phyloP scores from a whole-genome alignment of 2,797 vertebrate genomes.

The Nannoperca obscura region DNA sequence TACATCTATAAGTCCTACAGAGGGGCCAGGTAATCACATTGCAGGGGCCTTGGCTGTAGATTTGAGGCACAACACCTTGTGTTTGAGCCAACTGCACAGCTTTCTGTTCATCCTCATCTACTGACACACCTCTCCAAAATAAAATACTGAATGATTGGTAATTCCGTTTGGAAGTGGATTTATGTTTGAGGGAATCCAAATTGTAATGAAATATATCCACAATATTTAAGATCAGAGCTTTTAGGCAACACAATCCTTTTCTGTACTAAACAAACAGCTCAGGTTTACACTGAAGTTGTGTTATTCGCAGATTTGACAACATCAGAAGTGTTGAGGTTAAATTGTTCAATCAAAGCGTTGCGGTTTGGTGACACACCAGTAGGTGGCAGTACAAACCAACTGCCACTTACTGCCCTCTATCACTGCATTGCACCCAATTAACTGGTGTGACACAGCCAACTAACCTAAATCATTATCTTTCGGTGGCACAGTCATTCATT shows the following conservation, averaged over 20 bases:
- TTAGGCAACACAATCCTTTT: background rate
- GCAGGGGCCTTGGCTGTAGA: background rate
- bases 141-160: background rate
- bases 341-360: background rate
- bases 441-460: conserved; percentile 68
- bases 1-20: conserved; percentile 22
- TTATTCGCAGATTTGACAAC: conserved; percentile 5
- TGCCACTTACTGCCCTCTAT: conserved; percentile 28
- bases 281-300: background rate
- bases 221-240: background rate
- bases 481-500: conserved; percentile 56
- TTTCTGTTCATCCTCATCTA: background rate
- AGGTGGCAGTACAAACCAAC: conserved; percentile 75
- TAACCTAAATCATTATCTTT: conserved; percentile 71
- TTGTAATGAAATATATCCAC: conserved; percentile 4
- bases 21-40: conserved; percentile 30
- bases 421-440: conserved; percentile 78
- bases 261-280: background rate
- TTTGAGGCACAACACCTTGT: conserved; percentile 9
- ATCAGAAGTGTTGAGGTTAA: background rate
- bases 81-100: background rate
- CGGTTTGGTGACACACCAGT: conserved; percentile 56
- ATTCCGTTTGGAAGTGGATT: background rate
- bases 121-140: background rate
- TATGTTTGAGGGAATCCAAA: background rate